phyloP scores from a whole-genome alignment of 2,113 vertebrate genomes.

The Orientallactaga bullata region DNA sequence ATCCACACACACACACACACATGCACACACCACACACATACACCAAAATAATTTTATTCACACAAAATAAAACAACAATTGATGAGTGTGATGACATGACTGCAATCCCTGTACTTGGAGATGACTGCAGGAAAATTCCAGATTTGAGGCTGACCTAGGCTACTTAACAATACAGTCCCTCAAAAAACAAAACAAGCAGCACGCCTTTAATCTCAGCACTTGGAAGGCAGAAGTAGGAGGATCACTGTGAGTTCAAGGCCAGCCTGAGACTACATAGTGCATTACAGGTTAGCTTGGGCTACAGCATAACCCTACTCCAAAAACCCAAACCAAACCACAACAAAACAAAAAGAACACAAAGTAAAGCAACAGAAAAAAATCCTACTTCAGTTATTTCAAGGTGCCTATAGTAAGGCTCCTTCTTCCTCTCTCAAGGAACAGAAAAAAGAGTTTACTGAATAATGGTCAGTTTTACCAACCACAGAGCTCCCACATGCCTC shows the following conservation, averaged over 20 bases:
- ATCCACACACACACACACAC: no score
- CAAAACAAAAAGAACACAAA: neutral
- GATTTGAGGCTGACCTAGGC: neutral
- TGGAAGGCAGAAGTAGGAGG: no score
- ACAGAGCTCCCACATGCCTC: neutral
- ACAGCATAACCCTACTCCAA: no score
- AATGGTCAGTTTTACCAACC: neutral
- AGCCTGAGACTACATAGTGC: no score
- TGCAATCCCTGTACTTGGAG: neutral
- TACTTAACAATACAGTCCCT: neutral
- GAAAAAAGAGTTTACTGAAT: neutral
- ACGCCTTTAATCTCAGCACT: no score
- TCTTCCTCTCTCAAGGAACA: neutral
- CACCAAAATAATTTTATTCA: neutral
- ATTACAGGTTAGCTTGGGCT: no score
- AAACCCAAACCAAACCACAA: no score
- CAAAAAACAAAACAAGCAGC: neutral
- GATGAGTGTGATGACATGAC: neutral
- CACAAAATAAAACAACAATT: constrained; percentile 40
- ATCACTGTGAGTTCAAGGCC: no score
- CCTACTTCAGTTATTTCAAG: constrained; percentile 46
- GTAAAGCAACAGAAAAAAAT: neutral
- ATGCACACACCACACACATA: no score
- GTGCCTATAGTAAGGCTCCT: neutral
- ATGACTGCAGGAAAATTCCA: neutral